Conservation (phyloP, 1,140 invertebrate genomes). For the Drosophila gunungcola region DNA sequence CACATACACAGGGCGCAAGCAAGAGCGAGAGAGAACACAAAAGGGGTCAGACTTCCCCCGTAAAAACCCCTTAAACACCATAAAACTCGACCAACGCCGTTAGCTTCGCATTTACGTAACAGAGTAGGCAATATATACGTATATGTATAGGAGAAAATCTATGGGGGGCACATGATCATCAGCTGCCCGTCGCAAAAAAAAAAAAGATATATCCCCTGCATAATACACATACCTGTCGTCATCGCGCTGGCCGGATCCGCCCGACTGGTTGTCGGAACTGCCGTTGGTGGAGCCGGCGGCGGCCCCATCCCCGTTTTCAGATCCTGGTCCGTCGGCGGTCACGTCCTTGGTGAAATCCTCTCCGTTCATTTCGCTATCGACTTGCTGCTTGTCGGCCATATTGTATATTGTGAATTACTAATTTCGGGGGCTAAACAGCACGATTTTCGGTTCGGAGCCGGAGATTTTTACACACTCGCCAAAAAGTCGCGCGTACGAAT, state of each 20-base stretch:
- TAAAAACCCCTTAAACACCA: conserved; percentile 38
- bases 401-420: conserved; percentile 49
- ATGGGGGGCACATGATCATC: conserved; percentile 72
- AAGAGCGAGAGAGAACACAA: conserved; percentile 54
- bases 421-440: conserved; percentile 41
- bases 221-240: conserved; percentile 88
- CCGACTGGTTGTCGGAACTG: conserved; percentile 87
- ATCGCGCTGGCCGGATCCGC: conserved; percentile 88
- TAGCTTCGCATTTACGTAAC: conserved; percentile 80
- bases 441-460: conserved; percentile 39
- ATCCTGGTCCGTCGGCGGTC: conserved; percentile 86
- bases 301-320: conserved; percentile 86
- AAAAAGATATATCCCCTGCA: conserved; percentile 11
- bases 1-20: conserved; percentile 51
- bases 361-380: conserved; percentile 85
- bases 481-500: conserved; percentile 73
- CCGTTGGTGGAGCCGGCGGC: conserved; percentile 87
- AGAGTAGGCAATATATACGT: conserved; percentile 62
- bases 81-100: conserved; percentile 62
- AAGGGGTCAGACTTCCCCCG: conserved; percentile 68
- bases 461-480: conserved; percentile 67
- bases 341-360: conserved; percentile 90
- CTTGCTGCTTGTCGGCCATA: conserved; percentile 77
- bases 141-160: conserved; percentile 21
- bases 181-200: conserved; percentile 23